A percentile compares a stretch with the other conserved stretches of the same genome.
These are phyloP conservation scores for Amitus sp. DNA, from an alignment of 2,888 invertebrate species.

Conservation along the genomic window DNA sequence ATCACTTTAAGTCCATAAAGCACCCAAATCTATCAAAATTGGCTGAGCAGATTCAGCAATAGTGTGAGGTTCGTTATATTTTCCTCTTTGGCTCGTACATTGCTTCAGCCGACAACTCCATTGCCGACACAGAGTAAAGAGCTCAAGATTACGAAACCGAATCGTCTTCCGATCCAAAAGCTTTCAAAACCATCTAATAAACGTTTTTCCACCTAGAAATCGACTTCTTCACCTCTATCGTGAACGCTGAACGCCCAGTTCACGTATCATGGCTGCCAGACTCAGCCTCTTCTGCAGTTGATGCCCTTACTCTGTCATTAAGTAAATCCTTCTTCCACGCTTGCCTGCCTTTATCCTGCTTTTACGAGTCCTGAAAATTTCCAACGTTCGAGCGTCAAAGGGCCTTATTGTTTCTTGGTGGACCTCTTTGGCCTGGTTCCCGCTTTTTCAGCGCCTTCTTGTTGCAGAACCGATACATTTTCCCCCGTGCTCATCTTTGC, in stretches of 20 bases:
- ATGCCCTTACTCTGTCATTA: constrained; percentile 46
- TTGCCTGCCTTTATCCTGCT: no score
- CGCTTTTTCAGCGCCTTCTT: constrained; percentile 40
- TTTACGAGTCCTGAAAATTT: no score
- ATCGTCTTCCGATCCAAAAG: constrained; percentile 25
- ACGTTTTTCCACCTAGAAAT: constrained; percentile 27
- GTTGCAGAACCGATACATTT: constrained; percentile 14
- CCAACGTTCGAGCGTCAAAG: constrained; percentile 45
- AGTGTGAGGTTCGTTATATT: constrained; percentile 25
- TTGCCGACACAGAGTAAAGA: constrained; percentile 46
- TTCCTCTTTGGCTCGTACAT: constrained; percentile 53
- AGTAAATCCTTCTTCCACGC: constrained; percentile 38
- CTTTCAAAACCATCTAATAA: constrained; percentile 7
- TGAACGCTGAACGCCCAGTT: constrained; percentile 44
- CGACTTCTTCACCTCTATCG: constrained; percentile 45
- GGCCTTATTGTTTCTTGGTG: constrained; percentile 45
- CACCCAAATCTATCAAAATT: background rate
- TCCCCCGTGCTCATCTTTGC: constrained; percentile 21
- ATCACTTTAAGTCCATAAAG: background rate
- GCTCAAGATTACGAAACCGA: constrained; percentile 31
- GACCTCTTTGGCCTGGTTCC: constrained; percentile 52
- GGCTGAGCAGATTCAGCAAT: constrained; percentile 12
- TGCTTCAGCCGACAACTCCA: constrained; percentile 47
- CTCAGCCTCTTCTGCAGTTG: constrained; percentile 35
- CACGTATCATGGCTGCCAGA: constrained; percentile 47